Evolutionary conservation across 1,140 invertebrate species (phyloP), one percentile per base, ranked within the genome.

Genomic region (Holcopasites calliopsidis): DNA sequence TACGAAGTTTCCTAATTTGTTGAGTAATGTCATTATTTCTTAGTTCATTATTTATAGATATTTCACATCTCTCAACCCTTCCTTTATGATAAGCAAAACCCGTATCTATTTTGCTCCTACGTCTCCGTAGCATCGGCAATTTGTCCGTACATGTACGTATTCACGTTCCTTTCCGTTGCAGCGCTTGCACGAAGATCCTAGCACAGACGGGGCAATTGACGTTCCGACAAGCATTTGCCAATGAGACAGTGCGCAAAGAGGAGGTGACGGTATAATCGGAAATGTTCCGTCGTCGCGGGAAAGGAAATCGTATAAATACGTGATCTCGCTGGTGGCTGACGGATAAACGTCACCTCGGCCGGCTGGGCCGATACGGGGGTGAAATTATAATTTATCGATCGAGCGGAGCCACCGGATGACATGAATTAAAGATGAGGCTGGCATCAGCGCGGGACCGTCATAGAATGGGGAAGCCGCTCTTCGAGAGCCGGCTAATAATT

Each of bases 301-400:
- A 57, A 83, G 82, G 79, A 85, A 84, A 78, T 85, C 82, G 71
- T 79, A 85, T 79, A 85, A 84, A 85, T 85, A 84, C 83, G 82
- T 84, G 79, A 84, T 83, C 83, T 76, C 54, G 75, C 54, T 61
- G 70, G 71, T 81, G 81, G 83, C 83, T 84, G 86, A 85, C 82
- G 86, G 88, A 88, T 88, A 86, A 89, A 85, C 85, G 83, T 87
- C 84, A 80, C 76, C 50, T 73, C 77, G 73, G 26, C 38, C 77
- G 73, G 26, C 38, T 73, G 44, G 60, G 70, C 60, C 73, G 71
- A 83, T 83, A 83, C 77, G 83, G 88, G n/a, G 85, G 87, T 90
- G 88, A 90, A 90, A 91, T 91, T 90, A 90, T 91, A 91, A 91
- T 91, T 91, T 90, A 90, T 91, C 83, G 90, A 91, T 88, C 88